Percentiles rank a stretch among this genome's conserved stretches.
These are phyloP conservation scores for Prunella strophiata DNA, from an alignment of 2,797 vertebrate species.

Conservation along the genomic window DNA sequence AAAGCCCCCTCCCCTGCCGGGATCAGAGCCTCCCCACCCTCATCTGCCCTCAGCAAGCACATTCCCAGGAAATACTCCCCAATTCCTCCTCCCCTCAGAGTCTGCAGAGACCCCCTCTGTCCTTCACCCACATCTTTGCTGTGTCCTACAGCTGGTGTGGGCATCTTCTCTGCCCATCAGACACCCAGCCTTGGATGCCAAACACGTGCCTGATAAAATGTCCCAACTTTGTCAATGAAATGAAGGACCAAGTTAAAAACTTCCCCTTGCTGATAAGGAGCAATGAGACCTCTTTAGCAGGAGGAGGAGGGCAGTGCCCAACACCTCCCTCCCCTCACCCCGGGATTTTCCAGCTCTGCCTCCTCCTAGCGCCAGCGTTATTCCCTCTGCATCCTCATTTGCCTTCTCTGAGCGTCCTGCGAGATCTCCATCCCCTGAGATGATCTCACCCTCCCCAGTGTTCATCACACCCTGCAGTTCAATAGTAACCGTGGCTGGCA, in stretches of 20 bases:
- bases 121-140: background rate
- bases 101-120: too few relatives aligned
- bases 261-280: background rate
- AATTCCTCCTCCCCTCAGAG: background rate
- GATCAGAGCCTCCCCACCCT: background rate
- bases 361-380: background rate
- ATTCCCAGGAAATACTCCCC: background rate
- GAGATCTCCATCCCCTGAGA: background rate
- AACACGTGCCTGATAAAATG: background rate
- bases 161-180: rapidly evolving
- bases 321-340: background rate
- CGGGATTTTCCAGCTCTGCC: background rate
- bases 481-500: background rate
- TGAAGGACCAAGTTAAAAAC: background rate
- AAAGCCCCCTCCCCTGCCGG: background rate
- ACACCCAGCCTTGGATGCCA: background rate
- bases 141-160: background rate
- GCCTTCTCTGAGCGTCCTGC: background rate
- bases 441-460: background rate
- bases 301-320: background rate
- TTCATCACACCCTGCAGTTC: background rate
- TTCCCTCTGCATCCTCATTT: background rate
- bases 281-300: background rate
- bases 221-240: background rate
- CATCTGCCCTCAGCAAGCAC: background rate